Conservation (phyloP, 2,797 vertebrate genomes). For the Sebastiscus tertius region DNA sequence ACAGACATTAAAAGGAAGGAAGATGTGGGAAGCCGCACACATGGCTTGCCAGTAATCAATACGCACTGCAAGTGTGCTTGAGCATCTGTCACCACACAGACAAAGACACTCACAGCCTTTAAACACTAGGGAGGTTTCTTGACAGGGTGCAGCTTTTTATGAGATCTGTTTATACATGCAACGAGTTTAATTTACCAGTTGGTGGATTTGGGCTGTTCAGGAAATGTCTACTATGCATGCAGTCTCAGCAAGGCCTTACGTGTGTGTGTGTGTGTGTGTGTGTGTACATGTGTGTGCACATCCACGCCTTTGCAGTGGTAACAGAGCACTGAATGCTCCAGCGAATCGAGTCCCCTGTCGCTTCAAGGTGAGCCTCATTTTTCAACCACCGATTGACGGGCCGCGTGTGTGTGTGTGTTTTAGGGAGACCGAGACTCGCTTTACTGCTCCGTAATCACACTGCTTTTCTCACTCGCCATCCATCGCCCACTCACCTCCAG, state of each 20-base stretch:
- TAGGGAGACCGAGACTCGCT: slow-evolving; percentile 46
- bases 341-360: slow-evolving; percentile 65
- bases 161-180: slow-evolving; percentile 60
- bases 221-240: slow-evolving; percentile 30
- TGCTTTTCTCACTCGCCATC: slow-evolving; percentile 49
- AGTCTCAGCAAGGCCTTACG: neutral
- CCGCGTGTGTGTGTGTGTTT: slow-evolving; percentile 16
- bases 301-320: slow-evolving; percentile 46
- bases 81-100: slow-evolving; percentile 55
- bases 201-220: slow-evolving; percentile 33
- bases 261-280: slow-evolving; percentile 1
- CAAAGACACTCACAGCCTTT: slow-evolving; percentile 11
- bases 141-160: slow-evolving; percentile 50
- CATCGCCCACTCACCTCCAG: slow-evolving; percentile 39
- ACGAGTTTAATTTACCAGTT: slow-evolving; percentile 64
- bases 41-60: slow-evolving; percentile 56
- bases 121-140: slow-evolving; percentile 42
- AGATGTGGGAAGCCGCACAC: slow-evolving; percentile 4
- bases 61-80: slow-evolving; percentile 34
- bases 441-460: slow-evolving; percentile 72
- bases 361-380: slow-evolving; percentile 80
- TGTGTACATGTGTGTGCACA: neutral
- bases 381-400: slow-evolving; percentile 65
- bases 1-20: slow-evolving; percentile 23
- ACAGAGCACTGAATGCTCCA: slow-evolving; percentile 67